These are phyloP conservation scores for Poeciliopsis prolifica DNA, from an alignment of 2,113 vertebrate genomes.

Conservation along the genomic window DNA sequence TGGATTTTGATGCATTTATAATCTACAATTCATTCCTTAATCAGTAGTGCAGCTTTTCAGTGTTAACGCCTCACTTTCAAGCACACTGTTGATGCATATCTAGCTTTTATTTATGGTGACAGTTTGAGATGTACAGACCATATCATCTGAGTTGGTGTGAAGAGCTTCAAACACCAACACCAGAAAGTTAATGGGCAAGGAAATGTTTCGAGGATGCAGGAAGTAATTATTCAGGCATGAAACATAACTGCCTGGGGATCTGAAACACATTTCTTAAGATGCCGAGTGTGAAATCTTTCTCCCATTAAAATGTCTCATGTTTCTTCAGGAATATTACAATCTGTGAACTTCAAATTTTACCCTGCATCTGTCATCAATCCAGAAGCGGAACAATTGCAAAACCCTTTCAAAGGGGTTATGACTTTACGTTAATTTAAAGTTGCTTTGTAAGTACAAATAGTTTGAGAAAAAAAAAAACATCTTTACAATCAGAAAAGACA, in stretches of 20 bases:
- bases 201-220: slow-evolving; percentile 28
- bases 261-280: slow-evolving; percentile 9
- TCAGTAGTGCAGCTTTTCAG: not conserved
- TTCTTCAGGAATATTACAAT: not conserved
- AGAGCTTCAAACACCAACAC: not conserved
- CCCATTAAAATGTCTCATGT: not conserved
- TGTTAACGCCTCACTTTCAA: not conserved
- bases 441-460: too few relatives aligned
- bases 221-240: slow-evolving; percentile 36
- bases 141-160: too few relatives aligned
- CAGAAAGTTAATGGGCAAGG: slow-evolving; percentile 42
- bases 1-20: not conserved
- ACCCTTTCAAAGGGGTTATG: too few relatives aligned
- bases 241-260: slow-evolving; percentile 10
- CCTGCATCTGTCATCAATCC: not conserved
- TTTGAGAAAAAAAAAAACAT: too few relatives aligned
- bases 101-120: not conserved
- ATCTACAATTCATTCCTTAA: not conserved
- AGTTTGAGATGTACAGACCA: slow-evolving; percentile 2
- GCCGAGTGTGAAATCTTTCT: not conserved
- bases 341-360: too few relatives aligned
- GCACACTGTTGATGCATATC: slow-evolving; percentile 16
- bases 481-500: too few relatives aligned
- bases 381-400: not conserved
- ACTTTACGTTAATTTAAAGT: too few relatives aligned